phyloP scores from a whole-genome alignment of 2,797 vertebrate genomes.

The Knipowitschia caucasica region DNA sequence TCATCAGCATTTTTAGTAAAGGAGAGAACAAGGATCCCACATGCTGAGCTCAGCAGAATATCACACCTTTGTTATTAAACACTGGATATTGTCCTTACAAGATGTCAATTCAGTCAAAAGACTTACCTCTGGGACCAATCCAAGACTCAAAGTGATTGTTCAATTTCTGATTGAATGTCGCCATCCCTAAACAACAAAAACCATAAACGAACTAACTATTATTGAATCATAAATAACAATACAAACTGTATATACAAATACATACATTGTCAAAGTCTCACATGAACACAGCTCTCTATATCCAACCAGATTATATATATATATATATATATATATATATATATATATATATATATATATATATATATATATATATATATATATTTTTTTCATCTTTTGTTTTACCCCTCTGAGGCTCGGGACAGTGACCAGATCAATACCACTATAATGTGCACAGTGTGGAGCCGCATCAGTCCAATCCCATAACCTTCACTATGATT shows the following conservation, averaged over 20 bases:
- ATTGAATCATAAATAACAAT: no score
- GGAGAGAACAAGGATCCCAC: not conserved
- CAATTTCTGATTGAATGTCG: not conserved
- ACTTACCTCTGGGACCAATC: slow-evolving; percentile 5
- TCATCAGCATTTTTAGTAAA: not conserved
- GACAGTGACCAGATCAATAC: not conserved
- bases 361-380: no score
- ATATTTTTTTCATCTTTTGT: no score
- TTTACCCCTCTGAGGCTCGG: not conserved
- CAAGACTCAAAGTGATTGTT: not conserved
- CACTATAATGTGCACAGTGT: not conserved
- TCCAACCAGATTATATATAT: no score
- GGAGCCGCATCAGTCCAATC: not conserved
- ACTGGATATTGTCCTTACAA: not conserved
- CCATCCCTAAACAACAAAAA: not conserved
- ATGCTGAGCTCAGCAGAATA: not conserved
- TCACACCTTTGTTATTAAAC: not conserved
- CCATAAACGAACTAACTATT: no score
- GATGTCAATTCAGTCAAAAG: not conserved
- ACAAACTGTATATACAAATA: no score
- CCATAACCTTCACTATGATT: not conserved
- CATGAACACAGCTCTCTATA: no score
- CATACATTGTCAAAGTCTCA: not conserved
- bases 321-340: no score
- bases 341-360: no score